Percentiles rank a stretch among this genome's conserved stretches.
Evolutionary conservation across 2,797 vertebrate species (phyloP).

Genomic region (Benthosema pterotum): DNA sequence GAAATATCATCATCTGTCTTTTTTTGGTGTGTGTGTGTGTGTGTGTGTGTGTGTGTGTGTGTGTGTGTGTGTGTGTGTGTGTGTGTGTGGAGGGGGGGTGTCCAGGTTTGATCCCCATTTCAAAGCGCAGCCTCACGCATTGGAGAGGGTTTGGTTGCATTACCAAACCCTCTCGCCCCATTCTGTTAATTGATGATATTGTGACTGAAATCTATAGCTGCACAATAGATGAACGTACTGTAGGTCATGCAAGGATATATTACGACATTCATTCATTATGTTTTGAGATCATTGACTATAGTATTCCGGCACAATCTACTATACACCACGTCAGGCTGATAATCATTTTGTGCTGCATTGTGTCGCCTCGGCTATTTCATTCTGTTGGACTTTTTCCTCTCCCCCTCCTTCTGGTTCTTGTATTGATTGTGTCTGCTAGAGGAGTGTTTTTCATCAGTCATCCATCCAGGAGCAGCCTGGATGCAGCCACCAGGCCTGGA

Average conservation of each 20-base stretch:
- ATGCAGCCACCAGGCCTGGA: no score
- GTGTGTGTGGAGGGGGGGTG: background rate
- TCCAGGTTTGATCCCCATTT: slow-evolving; percentile 32
- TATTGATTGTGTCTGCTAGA: slow-evolving; percentile 24
- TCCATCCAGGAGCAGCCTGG: slow-evolving; percentile 9
- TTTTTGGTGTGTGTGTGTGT: no score
- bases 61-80: no score
- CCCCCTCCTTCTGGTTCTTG: background rate
- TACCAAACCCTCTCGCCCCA: no score
- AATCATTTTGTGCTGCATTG: no score
- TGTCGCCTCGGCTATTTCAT: no score
- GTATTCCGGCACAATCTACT: no score
- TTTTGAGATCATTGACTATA: no score
- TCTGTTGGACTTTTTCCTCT: no score
- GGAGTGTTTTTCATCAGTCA: slow-evolving; percentile 8
- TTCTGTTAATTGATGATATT: slow-evolving; percentile 22
- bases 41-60: no score
- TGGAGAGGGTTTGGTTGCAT: slow-evolving; percentile 16
- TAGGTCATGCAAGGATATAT: background rate
- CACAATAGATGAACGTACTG: background rate
- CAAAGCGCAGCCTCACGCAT: slow-evolving; percentile 18
- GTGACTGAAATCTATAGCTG: slow-evolving; percentile 1
- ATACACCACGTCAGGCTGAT: no score
- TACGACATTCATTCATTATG: background rate
- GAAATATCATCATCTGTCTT: slow-evolving; percentile 42